Evolutionary conservation across 2,888 invertebrate species (phyloP).

Genomic region (Colostygia pectinataria): DNA sequence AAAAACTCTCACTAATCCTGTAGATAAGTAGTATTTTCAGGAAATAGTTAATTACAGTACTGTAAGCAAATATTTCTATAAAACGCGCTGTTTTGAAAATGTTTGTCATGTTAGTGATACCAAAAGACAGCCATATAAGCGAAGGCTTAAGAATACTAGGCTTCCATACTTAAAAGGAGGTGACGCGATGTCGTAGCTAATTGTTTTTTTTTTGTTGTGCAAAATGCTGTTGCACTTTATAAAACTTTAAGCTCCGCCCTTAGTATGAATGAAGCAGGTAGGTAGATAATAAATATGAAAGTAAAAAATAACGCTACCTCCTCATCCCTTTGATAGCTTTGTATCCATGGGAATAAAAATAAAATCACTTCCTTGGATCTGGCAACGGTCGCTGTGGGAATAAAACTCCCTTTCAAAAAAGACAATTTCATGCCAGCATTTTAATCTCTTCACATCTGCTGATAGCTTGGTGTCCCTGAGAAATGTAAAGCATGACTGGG

Average conservation of each 20-base stretch:
- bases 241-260: constrained; percentile 10
- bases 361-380: neutral
- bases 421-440: neutral
- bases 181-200: too few relatives aligned
- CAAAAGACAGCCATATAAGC: too few relatives aligned
- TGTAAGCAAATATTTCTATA: too few relatives aligned
- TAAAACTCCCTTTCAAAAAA: neutral
- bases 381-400: constrained; percentile 2
- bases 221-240: constrained; percentile 4
- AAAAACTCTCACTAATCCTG: too few relatives aligned
- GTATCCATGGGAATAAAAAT: constrained; percentile 7
- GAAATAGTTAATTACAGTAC: too few relatives aligned
- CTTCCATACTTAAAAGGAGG: constrained; percentile 2
- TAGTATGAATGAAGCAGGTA: neutral
- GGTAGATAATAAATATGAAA: constrained; percentile 1
- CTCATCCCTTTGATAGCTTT: constrained; percentile 6
- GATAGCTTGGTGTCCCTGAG: constrained; percentile 37
- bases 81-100: too few relatives aligned
- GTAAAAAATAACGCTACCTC: constrained; percentile 5
- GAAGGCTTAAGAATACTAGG: neutral
- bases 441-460: constrained; percentile 17
- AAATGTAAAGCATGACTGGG: constrained; percentile 26
- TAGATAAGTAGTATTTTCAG: too few relatives aligned
- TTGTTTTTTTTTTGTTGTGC: neutral
- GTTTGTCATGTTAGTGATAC: too few relatives aligned